Base-by-base conservation (phyloP, 1,140 invertebrate species). In the Macrotrachela quadricornifera region DNA sequence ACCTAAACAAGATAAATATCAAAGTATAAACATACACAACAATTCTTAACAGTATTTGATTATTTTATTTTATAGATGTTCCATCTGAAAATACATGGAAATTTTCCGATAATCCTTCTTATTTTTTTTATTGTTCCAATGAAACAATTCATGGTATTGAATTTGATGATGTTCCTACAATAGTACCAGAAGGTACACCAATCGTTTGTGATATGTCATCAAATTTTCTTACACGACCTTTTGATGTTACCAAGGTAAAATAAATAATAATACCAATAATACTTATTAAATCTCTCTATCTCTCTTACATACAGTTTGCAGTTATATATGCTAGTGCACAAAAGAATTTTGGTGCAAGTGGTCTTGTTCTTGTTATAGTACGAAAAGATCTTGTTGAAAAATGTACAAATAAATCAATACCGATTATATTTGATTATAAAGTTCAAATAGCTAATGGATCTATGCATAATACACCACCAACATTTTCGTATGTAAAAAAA, bases 81-180 rank as follows among this genome's bases (percentile, higher is more conserved):
- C 69, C 71, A 18, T 61, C 68, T 37, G 44, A 57, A 10, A 57
- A 59, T 39, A 57, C 60, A 40, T 94, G 86, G 87, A 83, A 82
- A n/a, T 67, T 88, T 2, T 77, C 82, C 65, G 77, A 82, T 0
- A 79, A 92, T 58, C 88, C 91, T n/a, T 87, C 86, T 0, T 97
- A 95, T 65, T 77, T 96, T 10, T 94, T 92, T 65, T 94, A 92
- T 64, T 96, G 91, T 70, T 81, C 79, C 57, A 97, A 96, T 66
- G 92, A 97, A 75, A 97, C 92, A 8, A 80, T 97, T 51, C 81
- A 96, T 68, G 88, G 85, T 47, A 78, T 96, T 13, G 91, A 96
- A 72, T 95, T 91, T 69, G 79, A 75, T 56, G 58, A 60, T 55
- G 8, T 30, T 30, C 21, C 21, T 30, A 4, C 21, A 4, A 30